phyloP scores from a whole-genome alignment of 2,113 vertebrate genomes.

The Ramphastos sulfuratus region DNA sequence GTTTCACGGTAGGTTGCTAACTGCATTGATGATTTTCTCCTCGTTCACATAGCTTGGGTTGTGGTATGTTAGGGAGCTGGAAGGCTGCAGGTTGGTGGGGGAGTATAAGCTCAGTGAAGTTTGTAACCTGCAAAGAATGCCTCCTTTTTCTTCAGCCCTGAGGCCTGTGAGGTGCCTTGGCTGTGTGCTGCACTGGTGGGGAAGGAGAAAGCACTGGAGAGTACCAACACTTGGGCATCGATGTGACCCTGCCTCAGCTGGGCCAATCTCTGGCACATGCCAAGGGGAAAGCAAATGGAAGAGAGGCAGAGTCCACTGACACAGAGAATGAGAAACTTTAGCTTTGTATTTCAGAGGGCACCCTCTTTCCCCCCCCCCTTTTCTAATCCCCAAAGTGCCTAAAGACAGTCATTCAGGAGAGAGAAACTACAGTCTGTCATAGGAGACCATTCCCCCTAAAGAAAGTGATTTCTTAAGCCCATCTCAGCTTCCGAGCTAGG shows the following conservation, averaged over 20 bases:
- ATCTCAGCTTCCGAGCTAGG: background rate
- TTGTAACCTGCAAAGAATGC: background rate
- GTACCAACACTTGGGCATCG: background rate
- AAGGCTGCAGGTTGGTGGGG: background rate
- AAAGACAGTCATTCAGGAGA: background rate
- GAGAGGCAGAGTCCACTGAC: background rate
- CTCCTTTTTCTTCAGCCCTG: background rate
- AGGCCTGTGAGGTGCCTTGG: background rate
- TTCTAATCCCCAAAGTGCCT: background rate
- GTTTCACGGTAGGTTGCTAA: constrained; percentile 19
- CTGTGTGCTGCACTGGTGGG: background rate
- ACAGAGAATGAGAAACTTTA: background rate
- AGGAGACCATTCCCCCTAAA: background rate
- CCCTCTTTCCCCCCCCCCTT: background rate
- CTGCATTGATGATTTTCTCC: constrained; percentile 27
- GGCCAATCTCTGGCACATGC: background rate
- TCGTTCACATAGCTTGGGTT: background rate
- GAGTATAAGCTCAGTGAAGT: background rate
- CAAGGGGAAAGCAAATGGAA: background rate
- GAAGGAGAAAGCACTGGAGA: background rate
- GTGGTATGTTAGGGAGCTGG: background rate
- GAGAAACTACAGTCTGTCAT: background rate
- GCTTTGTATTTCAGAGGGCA: background rate
- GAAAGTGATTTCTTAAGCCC: background rate
- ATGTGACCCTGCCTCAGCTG: background rate